Evolutionary conservation across 2,888 invertebrate species (phyloP).

Genomic region (Meandrusa payeni): DNA sequence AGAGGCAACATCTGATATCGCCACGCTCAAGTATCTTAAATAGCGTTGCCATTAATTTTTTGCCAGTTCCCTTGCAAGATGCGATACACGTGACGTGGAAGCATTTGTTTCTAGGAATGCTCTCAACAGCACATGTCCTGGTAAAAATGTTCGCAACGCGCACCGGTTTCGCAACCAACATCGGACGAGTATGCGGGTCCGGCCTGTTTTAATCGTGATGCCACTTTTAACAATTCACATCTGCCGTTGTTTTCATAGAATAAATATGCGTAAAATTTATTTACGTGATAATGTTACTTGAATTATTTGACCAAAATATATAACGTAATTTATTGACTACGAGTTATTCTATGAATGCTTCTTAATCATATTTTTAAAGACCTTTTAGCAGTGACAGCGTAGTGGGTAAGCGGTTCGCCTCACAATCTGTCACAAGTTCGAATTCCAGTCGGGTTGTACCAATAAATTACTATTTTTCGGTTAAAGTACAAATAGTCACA

Average conservation of each 20-base stretch:
- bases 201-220: conserved; percentile 36
- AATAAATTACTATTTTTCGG: too few relatives aligned
- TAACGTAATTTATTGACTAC: too few relatives aligned
- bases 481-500: too few relatives aligned
- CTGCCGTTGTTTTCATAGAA: conserved; percentile 31
- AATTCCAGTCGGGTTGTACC: too few relatives aligned
- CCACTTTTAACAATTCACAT: conserved; percentile 36
- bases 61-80: conserved; percentile 44
- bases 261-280: conserved; percentile 11
- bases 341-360: too few relatives aligned
- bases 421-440: too few relatives aligned
- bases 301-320: too few relatives aligned
- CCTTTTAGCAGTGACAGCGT: too few relatives aligned
- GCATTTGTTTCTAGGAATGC: conserved; percentile 63
- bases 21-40: conserved; percentile 39
- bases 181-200: conserved; percentile 41
- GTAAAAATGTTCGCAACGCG: conserved; percentile 28
- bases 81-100: conserved; percentile 52
- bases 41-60: conserved; percentile 50
- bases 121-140: conserved; percentile 53
- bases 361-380: too few relatives aligned
- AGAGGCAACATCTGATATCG: conserved; percentile 23
- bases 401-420: too few relatives aligned
- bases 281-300: too few relatives aligned
- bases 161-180: conserved; percentile 37